phyloP scores from a whole-genome alignment of 64 coral and sea anemone species.

The Trachythela sp. region DNA sequence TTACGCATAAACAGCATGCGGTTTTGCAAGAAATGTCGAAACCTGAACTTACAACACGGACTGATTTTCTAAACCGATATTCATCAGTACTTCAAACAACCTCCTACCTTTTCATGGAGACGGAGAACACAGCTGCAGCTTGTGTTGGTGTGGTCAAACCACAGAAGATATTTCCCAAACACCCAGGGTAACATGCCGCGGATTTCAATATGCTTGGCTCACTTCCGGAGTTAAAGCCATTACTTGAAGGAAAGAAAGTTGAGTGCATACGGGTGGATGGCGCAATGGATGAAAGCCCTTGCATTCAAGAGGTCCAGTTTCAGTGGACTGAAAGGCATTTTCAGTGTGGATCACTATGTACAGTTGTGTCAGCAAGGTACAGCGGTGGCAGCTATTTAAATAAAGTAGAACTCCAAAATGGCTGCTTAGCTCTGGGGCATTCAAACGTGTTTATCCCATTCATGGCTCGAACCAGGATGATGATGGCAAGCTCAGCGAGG shows the following conservation, averaged over 20 bases:
- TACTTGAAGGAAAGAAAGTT: not conserved
- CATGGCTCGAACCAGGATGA: conserved; percentile 25
- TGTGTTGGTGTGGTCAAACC: not conserved
- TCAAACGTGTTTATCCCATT: conserved; percentile 30
- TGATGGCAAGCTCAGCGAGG: conserved; percentile 30
- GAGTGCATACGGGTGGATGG: not conserved
- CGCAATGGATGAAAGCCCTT: not conserved
- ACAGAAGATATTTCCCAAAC: not conserved
- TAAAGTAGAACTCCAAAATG: conserved; percentile 38
- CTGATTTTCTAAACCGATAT: not conserved
- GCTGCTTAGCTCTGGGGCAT: too few species aligned
- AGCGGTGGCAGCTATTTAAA: conserved; percentile 40
- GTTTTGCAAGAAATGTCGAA: not conserved
- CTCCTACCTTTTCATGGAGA: not conserved
- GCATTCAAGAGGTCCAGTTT: not conserved
- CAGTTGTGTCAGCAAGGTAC: conserved; percentile 33
- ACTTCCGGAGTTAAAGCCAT: not conserved
- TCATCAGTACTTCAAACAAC: not conserved
- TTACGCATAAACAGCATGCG: conserved; percentile 26
- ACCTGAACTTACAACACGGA: not conserved
- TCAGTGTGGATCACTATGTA: not conserved
- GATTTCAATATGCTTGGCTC: not conserved
- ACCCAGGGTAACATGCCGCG: not conserved
- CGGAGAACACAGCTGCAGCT: not conserved
- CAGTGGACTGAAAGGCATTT: conserved; percentile 7